Evolutionary conservation across 2,113 vertebrate genomes (phyloP).

Genomic region (Melanocharis versteri): DNA sequence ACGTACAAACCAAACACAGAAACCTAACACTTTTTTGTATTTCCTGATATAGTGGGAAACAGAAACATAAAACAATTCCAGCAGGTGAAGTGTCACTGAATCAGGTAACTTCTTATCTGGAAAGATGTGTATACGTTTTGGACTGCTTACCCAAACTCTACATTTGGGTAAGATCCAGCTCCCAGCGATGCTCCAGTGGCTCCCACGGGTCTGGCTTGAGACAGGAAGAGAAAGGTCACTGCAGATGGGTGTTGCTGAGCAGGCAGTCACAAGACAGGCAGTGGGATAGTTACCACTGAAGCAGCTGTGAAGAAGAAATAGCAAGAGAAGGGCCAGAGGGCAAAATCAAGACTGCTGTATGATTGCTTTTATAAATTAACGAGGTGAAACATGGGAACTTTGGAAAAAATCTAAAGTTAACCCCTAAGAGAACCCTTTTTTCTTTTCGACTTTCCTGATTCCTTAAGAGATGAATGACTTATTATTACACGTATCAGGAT

Average conservation of each 20-base stretch:
- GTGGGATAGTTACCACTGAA: background rate
- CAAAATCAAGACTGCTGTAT: background rate
- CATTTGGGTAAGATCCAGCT: background rate
- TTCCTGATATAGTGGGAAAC: background rate
- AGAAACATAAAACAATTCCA: background rate
- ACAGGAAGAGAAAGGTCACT: background rate
- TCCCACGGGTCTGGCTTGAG: background rate
- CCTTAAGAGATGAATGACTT: background rate
- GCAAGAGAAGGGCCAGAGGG: background rate
- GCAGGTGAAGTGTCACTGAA: background rate
- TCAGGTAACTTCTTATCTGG: background rate
- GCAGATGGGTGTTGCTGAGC: background rate
- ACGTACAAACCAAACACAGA: background rate
- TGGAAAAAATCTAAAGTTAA: background rate
- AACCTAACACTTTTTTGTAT: background rate
- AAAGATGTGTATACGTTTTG: background rate
- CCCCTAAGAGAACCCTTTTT: background rate
- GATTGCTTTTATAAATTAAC: background rate
- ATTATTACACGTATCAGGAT: background rate
- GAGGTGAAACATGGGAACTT: background rate
- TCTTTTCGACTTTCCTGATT: background rate
- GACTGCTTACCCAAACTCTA: no score
- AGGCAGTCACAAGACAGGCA: background rate
- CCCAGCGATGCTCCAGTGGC: rapidly evolving
- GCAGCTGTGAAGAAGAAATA: background rate